These are phyloP conservation scores for Galleria mellonella DNA, from an alignment of 1,140 invertebrate genomes.

Conservation along the genomic window DNA sequence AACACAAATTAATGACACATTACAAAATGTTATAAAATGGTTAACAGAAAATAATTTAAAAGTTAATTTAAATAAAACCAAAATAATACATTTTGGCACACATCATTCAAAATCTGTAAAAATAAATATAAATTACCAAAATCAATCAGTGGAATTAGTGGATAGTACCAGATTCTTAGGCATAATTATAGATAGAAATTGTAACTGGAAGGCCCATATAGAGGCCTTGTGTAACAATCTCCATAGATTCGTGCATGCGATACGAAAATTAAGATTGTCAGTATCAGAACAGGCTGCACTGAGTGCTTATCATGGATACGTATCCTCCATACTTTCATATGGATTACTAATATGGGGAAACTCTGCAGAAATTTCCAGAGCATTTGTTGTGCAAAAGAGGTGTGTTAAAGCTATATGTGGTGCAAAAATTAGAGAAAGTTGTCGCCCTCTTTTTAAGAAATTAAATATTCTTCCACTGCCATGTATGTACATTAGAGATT, in stretches of 20 bases:
- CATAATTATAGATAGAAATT: not conserved
- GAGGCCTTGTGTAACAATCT: not conserved
- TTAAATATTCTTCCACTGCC: no score
- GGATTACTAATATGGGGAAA: slow-evolving; percentile 10
- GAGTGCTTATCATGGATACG: slow-evolving; percentile 9
- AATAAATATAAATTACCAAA: no score
- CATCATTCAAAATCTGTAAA: not conserved
- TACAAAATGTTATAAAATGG: slow-evolving; percentile 2
- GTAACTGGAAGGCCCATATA: not conserved
- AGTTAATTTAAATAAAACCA: slow-evolving; percentile 6
- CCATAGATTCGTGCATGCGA: not conserved
- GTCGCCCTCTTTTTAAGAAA: not conserved
- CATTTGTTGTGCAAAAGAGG: not conserved
- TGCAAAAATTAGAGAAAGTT: not conserved
- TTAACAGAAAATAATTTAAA: slow-evolving; percentile 2
- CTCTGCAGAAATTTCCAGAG: slow-evolving; percentile 1
- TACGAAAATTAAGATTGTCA: not conserved
- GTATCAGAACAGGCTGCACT: not conserved
- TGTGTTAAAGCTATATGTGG: not conserved
- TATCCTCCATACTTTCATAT: slow-evolving; percentile 8
- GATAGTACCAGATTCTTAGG: not conserved
- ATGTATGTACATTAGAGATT: no score
- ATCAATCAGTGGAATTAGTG: no score
- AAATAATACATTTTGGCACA: not conserved
- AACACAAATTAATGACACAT: not conserved